These are phyloP conservation scores for Papilio machaon DNA, from an alignment of 1,140 invertebrate genomes.

Conservation along the genomic window DNA sequence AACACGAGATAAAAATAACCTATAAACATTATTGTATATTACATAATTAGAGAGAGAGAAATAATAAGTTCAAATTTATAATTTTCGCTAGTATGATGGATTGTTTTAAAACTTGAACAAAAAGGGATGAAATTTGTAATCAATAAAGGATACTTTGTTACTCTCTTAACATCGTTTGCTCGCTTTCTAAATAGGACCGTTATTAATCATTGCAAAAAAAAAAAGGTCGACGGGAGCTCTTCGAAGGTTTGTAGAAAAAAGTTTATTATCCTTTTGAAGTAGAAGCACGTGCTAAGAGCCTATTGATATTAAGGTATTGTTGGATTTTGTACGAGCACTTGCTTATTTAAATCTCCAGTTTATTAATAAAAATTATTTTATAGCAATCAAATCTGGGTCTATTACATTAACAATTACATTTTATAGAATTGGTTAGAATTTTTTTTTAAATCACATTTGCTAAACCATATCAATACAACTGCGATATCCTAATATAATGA, in stretches of 20 bases:
- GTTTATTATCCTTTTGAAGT: constrained; percentile 47
- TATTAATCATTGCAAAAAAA: constrained; percentile 61
- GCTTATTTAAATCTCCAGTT: not conserved
- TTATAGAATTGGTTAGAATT: too few species aligned
- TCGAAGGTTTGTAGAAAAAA: constrained; percentile 52
- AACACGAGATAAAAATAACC: too few species aligned
- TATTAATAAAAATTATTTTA: not conserved
- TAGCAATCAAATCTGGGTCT: not conserved
- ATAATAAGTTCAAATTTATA: not conserved
- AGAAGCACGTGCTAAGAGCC: constrained; percentile 44
- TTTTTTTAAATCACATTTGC: not conserved
- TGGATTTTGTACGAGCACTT: not conserved
- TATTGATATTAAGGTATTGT: constrained; percentile 24
- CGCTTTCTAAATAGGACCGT: constrained; percentile 49
- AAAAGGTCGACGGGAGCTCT: constrained; percentile 51
- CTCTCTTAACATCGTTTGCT: constrained; percentile 48
- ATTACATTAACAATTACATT: too few species aligned
- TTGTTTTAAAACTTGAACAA: not conserved
- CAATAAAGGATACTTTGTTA: constrained; percentile 45
- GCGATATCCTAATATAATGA: not conserved
- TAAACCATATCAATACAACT: not conserved
- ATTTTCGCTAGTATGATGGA: not conserved
- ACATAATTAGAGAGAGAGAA: too few species aligned
- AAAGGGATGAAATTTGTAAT: constrained; percentile 46
- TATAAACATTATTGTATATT: too few species aligned